Evolutionary conservation across 2,888 invertebrate species (phyloP).

Genomic region (Ctena decussata): DNA sequence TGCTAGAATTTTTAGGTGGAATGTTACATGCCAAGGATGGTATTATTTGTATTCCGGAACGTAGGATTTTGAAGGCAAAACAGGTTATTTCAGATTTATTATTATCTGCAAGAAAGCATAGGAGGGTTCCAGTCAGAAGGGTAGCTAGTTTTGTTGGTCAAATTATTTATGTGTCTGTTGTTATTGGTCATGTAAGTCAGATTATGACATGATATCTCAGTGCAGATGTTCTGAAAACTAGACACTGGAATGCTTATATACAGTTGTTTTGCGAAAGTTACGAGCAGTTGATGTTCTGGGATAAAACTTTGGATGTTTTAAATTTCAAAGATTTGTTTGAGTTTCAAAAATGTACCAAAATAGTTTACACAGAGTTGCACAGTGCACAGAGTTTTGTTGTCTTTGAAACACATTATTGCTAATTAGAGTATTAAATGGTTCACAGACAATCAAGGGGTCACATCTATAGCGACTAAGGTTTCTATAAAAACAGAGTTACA

Average conservation of each 20-base stretch:
- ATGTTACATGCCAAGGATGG: constrained; percentile 7
- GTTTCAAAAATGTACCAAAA: constrained; percentile 17
- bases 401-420: constrained; percentile 29
- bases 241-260: constrained; percentile 33
- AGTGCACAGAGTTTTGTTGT: constrained; percentile 38
- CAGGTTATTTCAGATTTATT: background rate
- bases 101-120: background rate
- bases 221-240: constrained; percentile 21
- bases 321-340: constrained; percentile 33
- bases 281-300: constrained; percentile 33
- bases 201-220: constrained; percentile 48
- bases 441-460: constrained; percentile 34
- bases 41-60: constrained; percentile 22
- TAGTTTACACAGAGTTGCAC: constrained; percentile 51
- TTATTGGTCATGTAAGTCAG: constrained; percentile 38
- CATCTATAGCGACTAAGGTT: constrained; percentile 58
- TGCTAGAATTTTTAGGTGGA: constrained; percentile 28
- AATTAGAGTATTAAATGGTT: constrained; percentile 46
- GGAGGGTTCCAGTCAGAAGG: constrained; percentile 30
- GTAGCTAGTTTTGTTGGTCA: constrained; percentile 52
- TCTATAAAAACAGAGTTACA: constrained; percentile 53
- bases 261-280: constrained; percentile 12
- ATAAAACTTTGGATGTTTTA: constrained; percentile 1
- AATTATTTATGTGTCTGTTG: constrained; percentile 45
- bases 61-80: constrained; percentile 9